Evolutionary conservation across 2,888 invertebrate species (phyloP).

Genomic region (Nephrotoma appendiculata): DNA sequence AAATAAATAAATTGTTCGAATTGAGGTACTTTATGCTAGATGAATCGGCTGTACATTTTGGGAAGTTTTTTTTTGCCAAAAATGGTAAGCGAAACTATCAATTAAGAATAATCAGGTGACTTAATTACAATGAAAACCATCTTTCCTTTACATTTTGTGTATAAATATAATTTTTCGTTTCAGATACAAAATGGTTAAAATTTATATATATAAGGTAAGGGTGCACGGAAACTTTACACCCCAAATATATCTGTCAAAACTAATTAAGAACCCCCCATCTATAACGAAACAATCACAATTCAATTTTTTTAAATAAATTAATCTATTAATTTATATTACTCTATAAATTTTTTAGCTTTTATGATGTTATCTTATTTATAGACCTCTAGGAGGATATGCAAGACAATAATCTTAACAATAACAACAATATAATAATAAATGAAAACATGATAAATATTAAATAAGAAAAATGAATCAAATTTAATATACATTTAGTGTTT

Average conservation of each 20-base stretch:
- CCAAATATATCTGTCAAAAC: background rate
- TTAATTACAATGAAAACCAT: too few species aligned
- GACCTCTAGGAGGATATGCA: background rate
- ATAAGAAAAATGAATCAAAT: background rate
- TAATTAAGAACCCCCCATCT: background rate
- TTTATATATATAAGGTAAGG: too few species aligned
- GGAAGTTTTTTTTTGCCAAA: too few species aligned
- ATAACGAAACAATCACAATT: background rate
- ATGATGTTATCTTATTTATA: background rate
- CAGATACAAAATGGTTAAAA: too few species aligned
- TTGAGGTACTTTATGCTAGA: too few species aligned
- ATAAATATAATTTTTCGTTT: too few species aligned
- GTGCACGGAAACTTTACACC: background rate
- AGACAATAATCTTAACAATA: background rate
- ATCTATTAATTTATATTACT: background rate
- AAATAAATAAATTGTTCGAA: too few species aligned
- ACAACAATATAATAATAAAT: background rate
- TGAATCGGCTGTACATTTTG: too few species aligned
- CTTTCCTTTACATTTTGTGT: too few species aligned
- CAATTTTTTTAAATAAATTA: background rate
- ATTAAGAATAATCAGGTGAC: too few species aligned
- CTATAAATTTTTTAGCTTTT: background rate
- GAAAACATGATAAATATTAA: background rate
- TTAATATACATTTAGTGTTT: background rate
- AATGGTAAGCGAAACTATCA: too few species aligned